Evolutionary conservation across 2,888 invertebrate genomes (phyloP).

Genomic region (Ophioninae sp.): DNA sequence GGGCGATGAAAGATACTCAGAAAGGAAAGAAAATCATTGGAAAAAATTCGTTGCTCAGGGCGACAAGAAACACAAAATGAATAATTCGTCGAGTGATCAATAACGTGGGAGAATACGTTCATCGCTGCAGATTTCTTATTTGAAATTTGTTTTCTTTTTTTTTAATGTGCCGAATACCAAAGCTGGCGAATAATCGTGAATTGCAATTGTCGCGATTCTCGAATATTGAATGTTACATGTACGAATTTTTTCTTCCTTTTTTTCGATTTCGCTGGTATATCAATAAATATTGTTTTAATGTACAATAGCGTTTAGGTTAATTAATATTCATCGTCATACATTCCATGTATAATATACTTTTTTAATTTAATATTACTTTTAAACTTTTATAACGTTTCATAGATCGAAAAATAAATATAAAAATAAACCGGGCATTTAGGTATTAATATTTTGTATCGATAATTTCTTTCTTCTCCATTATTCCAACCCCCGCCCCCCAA

Average conservation of each 20-base stretch:
- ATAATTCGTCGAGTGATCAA: slow-evolving; percentile 8
- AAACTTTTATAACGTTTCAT: slow-evolving; percentile 81
- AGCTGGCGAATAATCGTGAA: slow-evolving; percentile 41
- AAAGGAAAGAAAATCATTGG: background rate
- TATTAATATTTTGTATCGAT: slow-evolving; percentile 81
- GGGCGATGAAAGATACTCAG: slow-evolving; percentile 29
- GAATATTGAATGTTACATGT: slow-evolving; percentile 47
- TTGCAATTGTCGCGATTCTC: slow-evolving; percentile 40
- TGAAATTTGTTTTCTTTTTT: background rate
- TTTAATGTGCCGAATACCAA: slow-evolving; percentile 39
- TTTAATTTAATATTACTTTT: slow-evolving; percentile 79
- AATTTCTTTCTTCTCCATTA: slow-evolving; percentile 65
- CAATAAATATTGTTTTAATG: slow-evolving; percentile 59
- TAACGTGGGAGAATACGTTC: slow-evolving; percentile 18
- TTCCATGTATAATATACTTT: slow-evolving; percentile 66
- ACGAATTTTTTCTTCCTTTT: slow-evolving; percentile 36
- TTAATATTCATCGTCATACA: slow-evolving; percentile 64
- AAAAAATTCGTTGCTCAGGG: slow-evolving; percentile 27
- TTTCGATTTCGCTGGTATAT: slow-evolving; percentile 16
- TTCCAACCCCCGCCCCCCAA: slow-evolving; percentile 53
- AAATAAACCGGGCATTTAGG: slow-evolving; percentile 82
- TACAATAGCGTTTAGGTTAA: slow-evolving; percentile 65
- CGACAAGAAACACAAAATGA: slow-evolving; percentile 30
- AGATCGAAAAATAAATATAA: slow-evolving; percentile 81
- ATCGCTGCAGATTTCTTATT: background rate